These are phyloP conservation scores for Nasua narica DNA, from an alignment of 2,797 vertebrate genomes.

Conservation along the genomic window DNA sequence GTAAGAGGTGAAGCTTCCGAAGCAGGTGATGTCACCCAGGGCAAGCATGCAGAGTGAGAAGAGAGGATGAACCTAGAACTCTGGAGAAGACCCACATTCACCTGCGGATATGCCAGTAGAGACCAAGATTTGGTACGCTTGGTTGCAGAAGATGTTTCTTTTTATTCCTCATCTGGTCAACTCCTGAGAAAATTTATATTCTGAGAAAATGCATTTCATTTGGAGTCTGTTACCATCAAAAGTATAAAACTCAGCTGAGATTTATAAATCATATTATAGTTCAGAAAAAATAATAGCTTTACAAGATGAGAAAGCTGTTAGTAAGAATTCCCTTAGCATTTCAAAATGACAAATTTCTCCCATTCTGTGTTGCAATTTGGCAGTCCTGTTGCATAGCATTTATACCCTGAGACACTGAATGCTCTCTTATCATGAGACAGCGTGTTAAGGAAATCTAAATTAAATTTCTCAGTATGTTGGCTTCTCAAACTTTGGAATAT, in stretches of 20 bases:
- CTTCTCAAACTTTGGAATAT: slow-evolving; percentile 60
- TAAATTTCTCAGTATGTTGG: slow-evolving; percentile 68
- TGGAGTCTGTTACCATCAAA: slow-evolving; percentile 51
- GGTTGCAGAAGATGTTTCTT: slow-evolving; percentile 50
- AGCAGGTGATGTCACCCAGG: neutral
- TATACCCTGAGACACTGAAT: slow-evolving; percentile 61
- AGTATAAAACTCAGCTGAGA: slow-evolving; percentile 49
- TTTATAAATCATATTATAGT: slow-evolving; percentile 68
- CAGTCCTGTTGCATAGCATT: slow-evolving; percentile 60
- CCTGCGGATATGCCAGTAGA: neutral
- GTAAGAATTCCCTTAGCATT: slow-evolving; percentile 72
- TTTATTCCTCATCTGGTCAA: slow-evolving; percentile 47
- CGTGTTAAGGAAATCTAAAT: slow-evolving; percentile 68
- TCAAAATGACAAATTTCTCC: slow-evolving; percentile 74
- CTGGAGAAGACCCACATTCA: neutral
- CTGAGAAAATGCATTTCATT: slow-evolving; percentile 48
- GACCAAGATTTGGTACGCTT: neutral
- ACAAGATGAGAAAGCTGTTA: slow-evolving; percentile 76
- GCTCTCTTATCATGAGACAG: slow-evolving; percentile 65
- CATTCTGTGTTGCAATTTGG: slow-evolving; percentile 68
- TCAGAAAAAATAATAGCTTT: slow-evolving; percentile 74
- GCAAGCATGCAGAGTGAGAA: neutral
- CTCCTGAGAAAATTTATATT: slow-evolving; percentile 41
- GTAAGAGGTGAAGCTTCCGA: neutral
- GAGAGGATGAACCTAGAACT: neutral